Evolutionary conservation across 2,797 vertebrate species (phyloP), one percentile per base, ranked within the genome.

Genomic region (Thaleichthys pacificus): DNA sequence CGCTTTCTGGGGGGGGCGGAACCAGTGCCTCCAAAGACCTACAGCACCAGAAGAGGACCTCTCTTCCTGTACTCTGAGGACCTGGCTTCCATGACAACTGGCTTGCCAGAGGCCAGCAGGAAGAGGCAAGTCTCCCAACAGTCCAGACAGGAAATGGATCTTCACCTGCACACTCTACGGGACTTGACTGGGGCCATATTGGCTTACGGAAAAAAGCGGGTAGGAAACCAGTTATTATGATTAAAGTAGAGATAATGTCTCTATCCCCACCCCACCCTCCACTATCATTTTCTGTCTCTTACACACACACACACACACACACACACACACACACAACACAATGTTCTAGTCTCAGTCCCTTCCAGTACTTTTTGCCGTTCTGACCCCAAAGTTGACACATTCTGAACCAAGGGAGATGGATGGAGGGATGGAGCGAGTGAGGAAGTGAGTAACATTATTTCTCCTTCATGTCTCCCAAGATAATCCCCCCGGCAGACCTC

Each of bases 21-120:
- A 14, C 75, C 87, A 0, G 69, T 64, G 0, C 89, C 94, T 61
- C 92, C 93, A 22, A 95, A 94, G 90, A 95, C 93, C 0, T 95
- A 91, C 81, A 95, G 92, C 77, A 95, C 92, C 7, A 93, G 93
- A 28, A 92, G 78, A 62, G 93, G 91, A 0, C 86, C 83, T 0
- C 85, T 95, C 12, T 76, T 94, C 35, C 91, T 95, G 0, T 94
- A 92, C 77, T 94, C 94, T 0, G 89, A 95, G 88, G 93, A 93
- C 28, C 75, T 94, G 22, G 90, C 91, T 38, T 64, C 74, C 2
- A 8, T 74, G 19, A 78, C 77, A 75, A 65, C 57, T 84, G 57
- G 75, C 84, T 47, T 81, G 61, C 77, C 82, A 4, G 73, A 78
- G 62, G 70, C 24, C 21, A 72, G 60, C 15, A 89, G 66, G 69